Evolutionary conservation across 1,140 invertebrate genomes (phyloP).

Genomic region (Capitella teleta): DNA sequence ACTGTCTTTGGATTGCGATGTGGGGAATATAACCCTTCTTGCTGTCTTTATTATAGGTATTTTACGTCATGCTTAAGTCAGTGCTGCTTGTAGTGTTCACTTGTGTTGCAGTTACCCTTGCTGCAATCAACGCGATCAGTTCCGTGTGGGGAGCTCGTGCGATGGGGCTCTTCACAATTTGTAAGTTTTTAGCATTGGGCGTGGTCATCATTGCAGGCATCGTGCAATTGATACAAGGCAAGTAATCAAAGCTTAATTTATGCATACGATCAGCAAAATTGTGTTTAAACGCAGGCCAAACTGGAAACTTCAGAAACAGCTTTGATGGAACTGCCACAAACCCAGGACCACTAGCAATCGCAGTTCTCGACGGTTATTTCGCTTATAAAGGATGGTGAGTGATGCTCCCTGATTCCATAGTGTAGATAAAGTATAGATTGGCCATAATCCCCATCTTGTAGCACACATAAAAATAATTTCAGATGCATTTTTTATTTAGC

Average conservation of each 20-base stretch:
- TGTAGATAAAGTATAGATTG: too few species aligned
- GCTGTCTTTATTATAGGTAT: conserved; percentile 3
- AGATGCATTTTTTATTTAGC: too few species aligned
- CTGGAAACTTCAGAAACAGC: neutral
- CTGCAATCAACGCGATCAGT: conserved; percentile 1
- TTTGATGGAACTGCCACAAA: conserved; percentile 1
- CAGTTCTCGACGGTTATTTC: conserved; percentile 4
- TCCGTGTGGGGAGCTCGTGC: neutral
- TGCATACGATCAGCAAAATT: neutral
- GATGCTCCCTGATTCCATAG: too few species aligned
- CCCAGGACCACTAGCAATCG: neutral
- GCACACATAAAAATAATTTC: too few species aligned
- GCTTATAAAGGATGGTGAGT: conserved; percentile 8
- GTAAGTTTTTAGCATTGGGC: neutral
- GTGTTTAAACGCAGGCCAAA: neutral
- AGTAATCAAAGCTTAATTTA: neutral
- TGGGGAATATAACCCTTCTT: neutral
- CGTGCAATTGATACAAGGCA: neutral
- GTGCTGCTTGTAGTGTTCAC: neutral
- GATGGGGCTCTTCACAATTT: neutral
- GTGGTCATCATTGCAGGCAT: conserved; percentile 4
- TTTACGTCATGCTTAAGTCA: neutral
- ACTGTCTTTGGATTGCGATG: neutral
- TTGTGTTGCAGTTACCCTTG: neutral
- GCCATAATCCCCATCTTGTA: too few species aligned